Percentiles rank a stretch among this genome's conserved stretches.
These are phyloP conservation scores for Prenolepis imparis DNA, from an alignment of 2,888 invertebrate genomes.

Conservation along the genomic window DNA sequence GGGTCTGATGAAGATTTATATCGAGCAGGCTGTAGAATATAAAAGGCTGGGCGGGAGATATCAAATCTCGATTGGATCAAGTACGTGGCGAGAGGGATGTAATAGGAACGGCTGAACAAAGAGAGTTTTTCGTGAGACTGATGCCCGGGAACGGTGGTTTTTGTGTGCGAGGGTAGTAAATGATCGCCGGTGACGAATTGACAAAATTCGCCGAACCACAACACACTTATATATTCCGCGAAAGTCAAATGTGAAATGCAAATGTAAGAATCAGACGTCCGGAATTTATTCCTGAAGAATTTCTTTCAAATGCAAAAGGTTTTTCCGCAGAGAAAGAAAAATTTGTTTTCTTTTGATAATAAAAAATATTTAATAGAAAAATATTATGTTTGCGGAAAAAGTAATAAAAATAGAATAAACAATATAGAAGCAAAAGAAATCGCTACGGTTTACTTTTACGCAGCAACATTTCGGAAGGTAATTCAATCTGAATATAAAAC, in stretches of 20 bases:
- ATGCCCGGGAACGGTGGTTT: not conserved
- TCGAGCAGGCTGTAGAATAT: slow-evolving; percentile 59
- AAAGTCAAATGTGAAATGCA: not conserved
- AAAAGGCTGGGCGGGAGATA: slow-evolving; percentile 63
- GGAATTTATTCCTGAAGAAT: not conserved
- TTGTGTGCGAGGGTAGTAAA: slow-evolving; percentile 45
- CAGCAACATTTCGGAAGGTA: slow-evolving; percentile 13
- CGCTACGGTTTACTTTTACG: slow-evolving; percentile 14
- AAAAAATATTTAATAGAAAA: slow-evolving; percentile 28
- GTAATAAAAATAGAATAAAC: not conserved
- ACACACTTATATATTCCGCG: not conserved
- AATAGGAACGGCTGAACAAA: not conserved
- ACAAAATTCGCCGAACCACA: slow-evolving; percentile 55
- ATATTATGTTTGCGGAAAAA: slow-evolving; percentile 28
- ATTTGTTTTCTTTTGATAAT: slow-evolving; percentile 16
- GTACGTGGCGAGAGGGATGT: slow-evolving; percentile 31
- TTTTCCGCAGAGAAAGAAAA: not conserved
- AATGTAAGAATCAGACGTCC: not conserved
- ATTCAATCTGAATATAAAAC: slow-evolving; percentile 37
- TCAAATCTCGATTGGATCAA: slow-evolving; percentile 69
- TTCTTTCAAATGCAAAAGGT: not conserved
- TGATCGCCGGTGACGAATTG: slow-evolving; percentile 65
- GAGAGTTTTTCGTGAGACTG: not conserved
- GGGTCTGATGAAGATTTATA: slow-evolving; percentile 64
- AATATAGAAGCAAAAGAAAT: not conserved